Base-by-base conservation (phyloP, 2,888 invertebrate genomes). In the Aspidiotus rigidus region DNA sequence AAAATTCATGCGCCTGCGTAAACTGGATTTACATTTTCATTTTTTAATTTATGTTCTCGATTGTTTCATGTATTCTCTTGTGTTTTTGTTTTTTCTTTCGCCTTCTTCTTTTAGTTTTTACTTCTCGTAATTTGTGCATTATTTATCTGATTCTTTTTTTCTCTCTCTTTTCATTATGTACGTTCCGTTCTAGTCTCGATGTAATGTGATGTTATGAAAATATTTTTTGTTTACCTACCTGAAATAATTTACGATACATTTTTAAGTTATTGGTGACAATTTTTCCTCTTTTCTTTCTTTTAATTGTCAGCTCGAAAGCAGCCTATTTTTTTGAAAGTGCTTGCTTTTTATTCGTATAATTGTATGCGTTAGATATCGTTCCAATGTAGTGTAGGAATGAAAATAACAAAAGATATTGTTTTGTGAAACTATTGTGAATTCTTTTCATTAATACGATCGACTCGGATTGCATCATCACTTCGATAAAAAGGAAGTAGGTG, bases 111-210 rank as follows among this genome's bases (percentile, higher is more conserved):
- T 56, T 59, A 57, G 56, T 67, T 56, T 42, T 67, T 59, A 11
- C 44, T 67, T 15, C 39, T 42, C 9, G 49, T 56, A 39, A 49
- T 59, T 16, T 41, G 60, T 49, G 39, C 42, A 67, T 17, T 59
- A 2, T 67, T 16, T 60, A 28, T 28, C 41, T 42, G 16, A 66
- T 54, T 56, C 54, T 55, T 15, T 67, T 53, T 60, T 49, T 57
- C 39, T 67, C 39, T 59, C 59, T 67, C 67, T 59, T 60, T 44
- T 60, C 67, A 67, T 59, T 41, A 60, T 60, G 59, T 59, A 59
- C 16, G 39, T 59, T 67, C 28, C 49, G 60, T 67, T 67, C 67
- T 67, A 67, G 67, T 67, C 67, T 67, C 49, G 59, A 67, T 67
- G 42, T 67, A 67, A 60, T 67, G 67, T 67, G 67, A 67, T 67